Base-by-base conservation (phyloP, 2,888 invertebrate species). In the Cryptophagus acutangulus region DNA sequence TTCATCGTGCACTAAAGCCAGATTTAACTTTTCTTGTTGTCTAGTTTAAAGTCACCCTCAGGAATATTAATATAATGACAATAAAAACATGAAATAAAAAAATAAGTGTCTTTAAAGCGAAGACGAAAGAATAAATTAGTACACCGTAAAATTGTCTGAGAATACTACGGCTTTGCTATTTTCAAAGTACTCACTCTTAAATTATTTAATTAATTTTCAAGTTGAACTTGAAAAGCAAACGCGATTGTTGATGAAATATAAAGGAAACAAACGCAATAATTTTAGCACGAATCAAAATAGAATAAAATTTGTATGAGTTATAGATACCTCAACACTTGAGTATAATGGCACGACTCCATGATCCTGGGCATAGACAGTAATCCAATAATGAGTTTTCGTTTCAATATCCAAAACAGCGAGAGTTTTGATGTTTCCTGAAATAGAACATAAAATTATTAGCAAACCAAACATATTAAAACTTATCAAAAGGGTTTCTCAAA, bases 331-430 rank as follows among this genome's bases (percentile, higher is more conserved):
- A 9, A 91, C 77, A 61, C 87, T 85, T 25, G 89, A 79, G 63
- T 82, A 84, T 9, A 87, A 74, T 1, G 93, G 91, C 16, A 91
- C 87, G 12, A 89, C 83, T 1, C 89, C 94, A 55, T 87, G 84
- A 73, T 96, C 96, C 64, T 90, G 87, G 2, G 95, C 95, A 67
- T 87, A 87, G 38, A 95, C 81, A 5, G 92, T 93, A 48, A 97
- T 72, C 97, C 97, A 97, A 72, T 93, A 95, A 64, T 85, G 83
- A 20, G 82, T 73, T 57, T 82, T 82, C 2, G 84, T 80, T 74
- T 97, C 97, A 40, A 92, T 79, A 71, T 97, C 96, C 60, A 97
- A 74, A 30, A 87, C 79, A 2, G 83, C 82, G 60, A 84, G 75
- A 1, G 95, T 94, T 48, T 84, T 80, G 55, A 97, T 83, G 36